Base-by-base conservation (phyloP, 2,113 vertebrate genomes). In the Suncus etruscus region DNA sequence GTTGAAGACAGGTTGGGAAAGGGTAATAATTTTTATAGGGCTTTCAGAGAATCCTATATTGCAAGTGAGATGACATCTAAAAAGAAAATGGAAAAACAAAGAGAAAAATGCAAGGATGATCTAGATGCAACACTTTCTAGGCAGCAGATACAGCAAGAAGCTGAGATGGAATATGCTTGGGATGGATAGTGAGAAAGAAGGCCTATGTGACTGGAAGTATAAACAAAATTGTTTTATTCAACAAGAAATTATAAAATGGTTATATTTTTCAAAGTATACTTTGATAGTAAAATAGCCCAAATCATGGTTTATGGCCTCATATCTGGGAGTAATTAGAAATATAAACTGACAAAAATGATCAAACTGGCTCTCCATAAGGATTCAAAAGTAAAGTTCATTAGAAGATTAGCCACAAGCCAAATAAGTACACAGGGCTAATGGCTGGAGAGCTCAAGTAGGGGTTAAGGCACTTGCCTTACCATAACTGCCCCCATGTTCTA, bases 231-330 rank as follows among this genome's bases (percentile, higher is more conserved):
- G 3, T 47, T 92, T 39, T 83, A 54, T 31, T 88, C 8, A 92
- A 51, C 5, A 93, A 90, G 65, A 18, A 88, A 76, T 83, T 82
- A 78, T n/a, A 81, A 29, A 92, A 81, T 72, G 63, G 65, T 14
- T 83, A 29, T 1, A 75, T 63, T 70, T 48, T 4, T 32, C 47
- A 65, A 74, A 86, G n/a, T 80, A 47, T 86, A 94, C 72, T 63
- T 8, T 63, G 73, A 90, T 91, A 90, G 45, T 83, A 91, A 88
- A 29, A 83, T 90, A 51, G 80, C n/a, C 31, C 39, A 94, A 91
- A 77, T 61, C 39, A 90, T 3, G 76, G n/a, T 88, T 76, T 93
- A 68, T 77, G 32, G 32, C n/a, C 68, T 91, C 75, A 58, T 11
- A n/a, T 32, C 27, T 75, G 15, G 14, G 69, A 92, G 83, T 78